These are phyloP conservation scores for Pseudochaenichthys georgianus DNA, from an alignment of 2,797 vertebrate genomes.

Conservation along the genomic window DNA sequence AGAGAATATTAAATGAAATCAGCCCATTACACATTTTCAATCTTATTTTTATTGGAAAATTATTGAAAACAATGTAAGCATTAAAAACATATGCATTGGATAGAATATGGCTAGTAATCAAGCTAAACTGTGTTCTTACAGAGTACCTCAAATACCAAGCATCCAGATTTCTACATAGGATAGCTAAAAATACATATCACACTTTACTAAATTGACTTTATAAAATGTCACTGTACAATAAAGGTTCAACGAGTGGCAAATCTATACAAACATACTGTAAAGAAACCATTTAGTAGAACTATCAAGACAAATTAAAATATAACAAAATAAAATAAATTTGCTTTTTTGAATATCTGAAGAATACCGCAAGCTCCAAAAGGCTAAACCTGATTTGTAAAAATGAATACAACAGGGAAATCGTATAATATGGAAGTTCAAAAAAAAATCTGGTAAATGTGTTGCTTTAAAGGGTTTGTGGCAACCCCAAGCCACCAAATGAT, in stretches of 20 bases:
- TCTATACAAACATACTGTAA: constrained; percentile 82
- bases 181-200: constrained; percentile 84
- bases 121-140: constrained; percentile 76
- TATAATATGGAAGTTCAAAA: constrained; percentile 65
- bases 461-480: constrained; percentile 29
- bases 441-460: constrained; percentile 55
- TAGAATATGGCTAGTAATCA: constrained; percentile 83
- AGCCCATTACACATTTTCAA: constrained; percentile 52
- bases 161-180: constrained; percentile 77
- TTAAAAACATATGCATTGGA: constrained; percentile 82
- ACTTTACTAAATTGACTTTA: constrained; percentile 82
- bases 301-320: constrained; percentile 74
- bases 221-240: constrained; percentile 85
- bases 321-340: constrained; percentile 78
- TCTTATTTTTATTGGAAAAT: constrained; percentile 81
- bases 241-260: constrained; percentile 79
- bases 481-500: constrained; percentile 45
- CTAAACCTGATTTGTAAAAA: constrained; percentile 61
- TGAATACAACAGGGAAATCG: constrained; percentile 62
- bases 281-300: constrained; percentile 78
- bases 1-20: not conserved
- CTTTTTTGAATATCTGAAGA: constrained; percentile 63
- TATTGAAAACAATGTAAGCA: constrained; percentile 80
- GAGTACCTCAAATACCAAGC: constrained; percentile 81
- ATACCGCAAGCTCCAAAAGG: constrained; percentile 60